Base-by-base conservation (phyloP, 2,888 invertebrate genomes). In the Antheraea yamamai region DNA sequence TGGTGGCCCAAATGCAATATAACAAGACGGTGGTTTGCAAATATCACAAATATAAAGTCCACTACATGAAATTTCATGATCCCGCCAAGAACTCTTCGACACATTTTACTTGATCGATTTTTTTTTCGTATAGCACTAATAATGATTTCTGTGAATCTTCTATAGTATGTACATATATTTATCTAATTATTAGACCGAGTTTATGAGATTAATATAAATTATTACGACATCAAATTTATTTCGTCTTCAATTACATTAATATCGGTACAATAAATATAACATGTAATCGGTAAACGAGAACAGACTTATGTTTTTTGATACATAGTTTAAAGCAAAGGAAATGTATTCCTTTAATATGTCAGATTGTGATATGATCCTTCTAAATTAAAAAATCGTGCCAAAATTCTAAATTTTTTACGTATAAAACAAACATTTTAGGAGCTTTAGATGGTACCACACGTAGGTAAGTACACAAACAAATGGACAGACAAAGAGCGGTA, bases 401-500 rank as follows among this genome's bases (percentile, higher is more conserved):
- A 10, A 39, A 39, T 7, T 35, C 39, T 16, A 68, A 68, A n/a
- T 6, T 0, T 35, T 68, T 2, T 39, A 39, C 18, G 20, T 39
- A 10, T 23, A 39, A 39, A 39, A 39, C 39, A 2, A 68, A 35
- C 39, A 39, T 35, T 39, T 68, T 39, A 39, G n/a, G 20, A 35
- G 20, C 35, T 39, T 35, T 76, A 75, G 76, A 77, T 75, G 76
- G 73, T 76, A 76, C 76, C 76, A 77, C 79, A 78, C 23, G 64
- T 64, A 64, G 14, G 12, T 76, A 79, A 83, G n/a, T 16, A 82
- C 82, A 84, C 84, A 82, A 78, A 83, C 83, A 79, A 78, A 80
- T 80, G 81, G 76, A 81, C 80, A 77, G 81, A 68, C 68, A 68
- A 68, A 68, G 68, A 68, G 35, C 68, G 4, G 68, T 39, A 39